Evolutionary conservation across 2,113 vertebrate genomes (phyloP).

Genomic region (Macquaria ambigua): DNA sequence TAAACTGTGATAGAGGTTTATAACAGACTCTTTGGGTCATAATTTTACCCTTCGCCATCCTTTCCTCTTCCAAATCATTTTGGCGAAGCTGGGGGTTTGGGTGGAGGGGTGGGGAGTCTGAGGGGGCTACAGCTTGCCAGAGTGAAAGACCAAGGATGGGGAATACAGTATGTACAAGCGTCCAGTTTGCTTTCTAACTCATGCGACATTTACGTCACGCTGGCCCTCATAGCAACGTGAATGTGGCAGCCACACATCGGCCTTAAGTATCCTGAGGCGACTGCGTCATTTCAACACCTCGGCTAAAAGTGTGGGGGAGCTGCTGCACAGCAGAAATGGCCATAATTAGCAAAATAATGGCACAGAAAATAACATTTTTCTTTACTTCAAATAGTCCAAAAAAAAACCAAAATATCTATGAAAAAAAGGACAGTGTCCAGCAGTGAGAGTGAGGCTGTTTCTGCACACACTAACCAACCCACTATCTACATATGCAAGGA

Average conservation of each 20-base stretch:
- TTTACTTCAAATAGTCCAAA: background rate
- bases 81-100: background rate
- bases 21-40: background rate
- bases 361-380: background rate
- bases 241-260: background rate
- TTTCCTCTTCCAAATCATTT: background rate
- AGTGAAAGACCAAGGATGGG: background rate
- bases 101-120: background rate
- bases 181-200: background rate
- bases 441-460: background rate
- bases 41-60: background rate
- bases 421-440: background rate
- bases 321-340: background rate
- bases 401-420: background rate
- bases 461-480: background rate
- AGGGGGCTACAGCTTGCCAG: background rate
- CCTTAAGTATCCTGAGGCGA: background rate
- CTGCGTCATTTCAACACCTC: background rate
- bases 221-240: background rate
- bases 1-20: background rate
- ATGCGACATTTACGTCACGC: too few relatives aligned
- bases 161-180: background rate
- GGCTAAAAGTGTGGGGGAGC: background rate
- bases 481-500: too few relatives aligned
- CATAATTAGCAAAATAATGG: background rate